Evolutionary conservation across 2,888 invertebrate genomes (phyloP).

Genomic region (Xiphydria camelus): DNA sequence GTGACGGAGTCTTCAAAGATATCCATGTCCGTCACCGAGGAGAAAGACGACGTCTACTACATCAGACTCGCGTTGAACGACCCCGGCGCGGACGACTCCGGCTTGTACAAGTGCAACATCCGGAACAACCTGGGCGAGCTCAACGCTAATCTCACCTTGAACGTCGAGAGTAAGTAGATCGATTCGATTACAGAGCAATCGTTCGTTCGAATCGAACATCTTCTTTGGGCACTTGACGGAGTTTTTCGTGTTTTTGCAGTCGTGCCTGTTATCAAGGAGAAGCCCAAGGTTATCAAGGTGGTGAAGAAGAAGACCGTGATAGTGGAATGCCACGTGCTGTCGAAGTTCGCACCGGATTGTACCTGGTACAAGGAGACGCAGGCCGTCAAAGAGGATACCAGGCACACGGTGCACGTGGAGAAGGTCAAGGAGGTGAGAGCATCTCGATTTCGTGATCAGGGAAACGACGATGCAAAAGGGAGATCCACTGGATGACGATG

Average conservation of each 20-base stretch:
- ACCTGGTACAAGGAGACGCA: conserved; percentile 90
- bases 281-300: conserved; percentile 88
- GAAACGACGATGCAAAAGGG: too few relatives aligned
- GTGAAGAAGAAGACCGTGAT: conserved; percentile 90
- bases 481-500: too few relatives aligned
- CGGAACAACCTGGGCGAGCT: conserved; percentile 95
- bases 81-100: conserved; percentile 94
- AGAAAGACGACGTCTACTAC: conserved; percentile 79
- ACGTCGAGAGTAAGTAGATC: conserved; percentile 91
- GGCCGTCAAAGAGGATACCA: conserved; percentile 75
- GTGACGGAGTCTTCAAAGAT: conserved; percentile 82
- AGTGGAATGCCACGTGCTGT: conserved; percentile 91
- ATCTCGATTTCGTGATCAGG: too few relatives aligned
- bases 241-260: conserved; percentile 61
- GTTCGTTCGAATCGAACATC: conserved; percentile 3
- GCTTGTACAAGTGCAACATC: conserved; percentile 96
- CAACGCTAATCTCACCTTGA: conserved; percentile 94
- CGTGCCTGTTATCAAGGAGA: conserved; percentile 91
- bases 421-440: conserved; percentile 78
- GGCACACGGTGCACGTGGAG: conserved; percentile 77
- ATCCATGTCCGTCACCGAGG: conserved; percentile 72
- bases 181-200: not conserved
- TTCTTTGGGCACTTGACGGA: not conserved
- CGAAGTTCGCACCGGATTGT: conserved; percentile 90
- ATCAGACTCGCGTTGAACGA: conserved; percentile 86